Conservation (phyloP, 1,140 invertebrate species). For the Halesus radiatus region DNA sequence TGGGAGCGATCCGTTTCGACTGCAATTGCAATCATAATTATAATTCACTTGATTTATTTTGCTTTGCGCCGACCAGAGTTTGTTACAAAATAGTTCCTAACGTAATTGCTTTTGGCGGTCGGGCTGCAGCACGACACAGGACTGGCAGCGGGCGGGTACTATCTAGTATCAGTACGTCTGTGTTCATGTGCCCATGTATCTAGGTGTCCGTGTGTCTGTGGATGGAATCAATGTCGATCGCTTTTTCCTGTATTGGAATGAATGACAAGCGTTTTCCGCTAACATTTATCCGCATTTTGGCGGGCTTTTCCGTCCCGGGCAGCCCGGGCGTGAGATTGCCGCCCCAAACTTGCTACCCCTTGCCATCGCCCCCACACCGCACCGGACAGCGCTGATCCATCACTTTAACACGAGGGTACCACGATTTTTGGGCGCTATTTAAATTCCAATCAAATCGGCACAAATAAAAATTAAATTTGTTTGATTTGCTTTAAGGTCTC, state of each 20-base stretch:
- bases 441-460: neutral
- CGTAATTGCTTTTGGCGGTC: constrained; percentile 52
- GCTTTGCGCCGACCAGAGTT: constrained; percentile 26
- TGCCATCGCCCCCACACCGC: neutral
- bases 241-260: constrained; percentile 43
- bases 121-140: constrained; percentile 8
- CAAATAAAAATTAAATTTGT: too few species aligned
- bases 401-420: neutral
- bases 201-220: neutral
- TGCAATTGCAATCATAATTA: constrained; percentile 37
- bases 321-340: constrained; percentile 16
- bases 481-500: too few species aligned
- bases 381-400: constrained; percentile 3
- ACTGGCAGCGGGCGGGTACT: neutral
- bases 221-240: constrained; percentile 38
- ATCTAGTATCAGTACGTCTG: too few species aligned
- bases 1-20: neutral
- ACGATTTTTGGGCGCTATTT: constrained; percentile 2
- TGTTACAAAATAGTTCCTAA: constrained; percentile 45
- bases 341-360: too few species aligned
- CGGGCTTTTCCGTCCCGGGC: constrained; percentile 26
- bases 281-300: constrained; percentile 39
- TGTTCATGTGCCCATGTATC: too few species aligned
- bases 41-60: constrained; percentile 41
- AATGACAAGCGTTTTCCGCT: constrained; percentile 43